These are phyloP conservation scores for Xiphias gladius DNA, from an alignment of 2,113 vertebrate species.

Conservation along the genomic window DNA sequence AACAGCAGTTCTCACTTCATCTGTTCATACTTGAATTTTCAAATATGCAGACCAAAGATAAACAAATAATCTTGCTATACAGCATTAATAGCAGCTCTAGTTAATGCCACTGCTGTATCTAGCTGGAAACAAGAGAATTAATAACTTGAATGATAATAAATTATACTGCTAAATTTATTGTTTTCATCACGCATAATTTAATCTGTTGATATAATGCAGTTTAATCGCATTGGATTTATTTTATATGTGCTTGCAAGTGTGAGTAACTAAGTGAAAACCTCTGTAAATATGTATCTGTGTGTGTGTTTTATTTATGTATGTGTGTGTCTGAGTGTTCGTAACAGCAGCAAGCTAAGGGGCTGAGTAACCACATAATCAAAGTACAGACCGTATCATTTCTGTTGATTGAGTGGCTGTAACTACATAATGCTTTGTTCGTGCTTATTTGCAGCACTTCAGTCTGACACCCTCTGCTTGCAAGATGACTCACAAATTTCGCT, in stretches of 20 bases:
- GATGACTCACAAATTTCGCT: conserved; percentile 67
- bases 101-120: not conserved
- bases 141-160: not conserved
- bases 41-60: not conserved
- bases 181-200: conserved; percentile 16
- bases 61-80: not conserved
- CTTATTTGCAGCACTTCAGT: conserved; percentile 50
- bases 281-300: conserved; percentile 11
- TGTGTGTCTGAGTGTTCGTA: conserved; percentile 5
- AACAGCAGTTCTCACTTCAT: not conserved
- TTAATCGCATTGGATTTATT: not conserved
- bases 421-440: conserved; percentile 54
- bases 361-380: conserved; percentile 60
- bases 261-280: not conserved
- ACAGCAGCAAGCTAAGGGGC: conserved; percentile 29
- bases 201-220: conserved; percentile 7
- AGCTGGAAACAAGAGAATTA: not conserved
- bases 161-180: not conserved
- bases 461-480: conserved; percentile 28
- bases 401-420: conserved; percentile 70
- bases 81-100: not conserved
- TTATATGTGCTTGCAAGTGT: not conserved
- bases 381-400: conserved; percentile 60
- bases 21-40: not conserved
- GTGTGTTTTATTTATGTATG: conserved; percentile 23